phyloP scores from a whole-genome alignment of 1,140 invertebrate species.

The Campoletis sonorensis region DNA sequence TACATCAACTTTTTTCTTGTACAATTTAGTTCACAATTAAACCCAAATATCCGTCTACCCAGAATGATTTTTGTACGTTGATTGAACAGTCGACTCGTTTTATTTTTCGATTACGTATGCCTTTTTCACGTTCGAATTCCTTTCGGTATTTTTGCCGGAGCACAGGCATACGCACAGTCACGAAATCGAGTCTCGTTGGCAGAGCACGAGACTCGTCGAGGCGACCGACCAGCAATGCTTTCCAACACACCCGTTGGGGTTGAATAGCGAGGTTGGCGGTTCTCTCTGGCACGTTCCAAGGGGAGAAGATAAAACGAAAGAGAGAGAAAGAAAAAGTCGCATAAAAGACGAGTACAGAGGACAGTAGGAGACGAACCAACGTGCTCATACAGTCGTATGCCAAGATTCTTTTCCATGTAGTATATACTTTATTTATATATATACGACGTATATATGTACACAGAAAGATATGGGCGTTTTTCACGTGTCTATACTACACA shows the following conservation, averaged over 20 bases:
- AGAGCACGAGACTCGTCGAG: neutral
- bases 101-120: too few species aligned
- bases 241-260: neutral
- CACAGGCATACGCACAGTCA: neutral
- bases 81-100: too few species aligned
- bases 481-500: neutral
- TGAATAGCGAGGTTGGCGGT: conserved; percentile 14
- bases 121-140: too few species aligned
- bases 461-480: neutral
- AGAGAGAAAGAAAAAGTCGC: conserved; percentile 47
- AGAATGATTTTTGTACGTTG: too few species aligned
- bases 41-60: too few species aligned
- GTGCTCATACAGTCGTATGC: conserved; percentile 48
- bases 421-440: neutral
- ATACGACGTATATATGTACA: neutral
- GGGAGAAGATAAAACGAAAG: conserved; percentile 40
- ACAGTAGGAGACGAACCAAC: conserved; percentile 17
- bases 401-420: conserved; percentile 50
- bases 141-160: too few species aligned
- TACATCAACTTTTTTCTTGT: too few species aligned
- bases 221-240: conserved; percentile 16
- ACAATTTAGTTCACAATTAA: too few species aligned
- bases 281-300: conserved; percentile 23
- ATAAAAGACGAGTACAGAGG: conserved; percentile 46
- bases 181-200: conserved; percentile 24